Conservation (phyloP, 2,888 invertebrate species). For the Trichacis sp. region DNA sequence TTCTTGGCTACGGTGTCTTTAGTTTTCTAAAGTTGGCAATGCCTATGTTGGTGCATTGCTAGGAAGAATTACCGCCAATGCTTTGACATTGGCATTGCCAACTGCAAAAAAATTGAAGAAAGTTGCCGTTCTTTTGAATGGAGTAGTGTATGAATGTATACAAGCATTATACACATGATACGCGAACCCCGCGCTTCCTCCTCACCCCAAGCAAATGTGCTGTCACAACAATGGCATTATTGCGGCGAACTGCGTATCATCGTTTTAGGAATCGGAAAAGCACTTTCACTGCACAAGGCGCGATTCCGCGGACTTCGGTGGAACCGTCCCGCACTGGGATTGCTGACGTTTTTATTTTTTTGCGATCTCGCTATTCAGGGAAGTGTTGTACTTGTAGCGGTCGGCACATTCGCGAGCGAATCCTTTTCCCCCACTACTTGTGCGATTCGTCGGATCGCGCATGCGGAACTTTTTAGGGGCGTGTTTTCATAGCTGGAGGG, state of each 20-base stretch:
- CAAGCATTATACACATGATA: constrained; percentile 18
- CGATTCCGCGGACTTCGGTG: constrained; percentile 43
- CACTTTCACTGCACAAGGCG: not conserved
- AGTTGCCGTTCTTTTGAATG: no score
- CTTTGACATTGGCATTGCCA: no score
- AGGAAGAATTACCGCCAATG: no score
- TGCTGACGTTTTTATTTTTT: no score
- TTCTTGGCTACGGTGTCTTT: no score
- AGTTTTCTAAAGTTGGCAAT: no score
- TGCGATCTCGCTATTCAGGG: no score
- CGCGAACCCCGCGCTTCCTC: constrained; percentile 29
- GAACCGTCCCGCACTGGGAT: no score
- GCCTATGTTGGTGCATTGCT: constrained; percentile 17
- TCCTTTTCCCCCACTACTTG: constrained; percentile 55
- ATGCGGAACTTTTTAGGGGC: constrained; percentile 38
- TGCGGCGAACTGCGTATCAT: constrained; percentile 40
- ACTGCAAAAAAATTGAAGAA: no score
- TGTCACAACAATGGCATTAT: constrained; percentile 59
- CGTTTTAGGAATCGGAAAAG: constrained; percentile 8
- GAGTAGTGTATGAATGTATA: no score
- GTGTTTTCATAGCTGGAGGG: no score
- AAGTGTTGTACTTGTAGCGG: no score
- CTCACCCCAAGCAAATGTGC: constrained; percentile 42
- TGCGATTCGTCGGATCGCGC: constrained; percentile 53
- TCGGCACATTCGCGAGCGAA: constrained; percentile 48